Percentiles rank a stretch among this genome's conserved stretches.
These are phyloP conservation scores for Listronotus oregonensis DNA, from an alignment of 1,140 invertebrate species.

Conservation along the genomic window DNA sequence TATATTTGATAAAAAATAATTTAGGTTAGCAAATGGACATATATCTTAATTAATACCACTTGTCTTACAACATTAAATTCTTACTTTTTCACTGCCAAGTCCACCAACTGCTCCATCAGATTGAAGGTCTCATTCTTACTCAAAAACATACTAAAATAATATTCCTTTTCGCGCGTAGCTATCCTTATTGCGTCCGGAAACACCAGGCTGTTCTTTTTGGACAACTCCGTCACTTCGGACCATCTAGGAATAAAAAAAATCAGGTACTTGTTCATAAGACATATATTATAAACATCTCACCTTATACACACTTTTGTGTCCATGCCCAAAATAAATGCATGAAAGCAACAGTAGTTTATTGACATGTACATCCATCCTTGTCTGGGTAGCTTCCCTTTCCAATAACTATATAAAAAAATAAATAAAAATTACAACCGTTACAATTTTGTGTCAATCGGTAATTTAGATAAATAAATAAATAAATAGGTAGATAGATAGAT, in stretches of 20 bases:
- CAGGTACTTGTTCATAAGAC: no score
- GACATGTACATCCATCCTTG: slow-evolving; percentile 97
- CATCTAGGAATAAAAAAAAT: slow-evolving; percentile 59
- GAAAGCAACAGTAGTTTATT: slow-evolving; percentile 94
- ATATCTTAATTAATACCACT: neutral
- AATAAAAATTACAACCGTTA: no score
- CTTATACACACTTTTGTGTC: slow-evolving; percentile 84
- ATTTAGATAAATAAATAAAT: no score
- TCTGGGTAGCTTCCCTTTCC: slow-evolving; percentile 87
- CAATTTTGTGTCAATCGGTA: no score
- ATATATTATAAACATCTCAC: slow-evolving; percentile 1
- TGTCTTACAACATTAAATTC: neutral
- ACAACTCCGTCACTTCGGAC: slow-evolving; percentile 77
- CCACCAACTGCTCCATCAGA: slow-evolving; percentile 93
- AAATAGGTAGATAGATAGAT: no score
- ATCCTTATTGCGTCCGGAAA: slow-evolving; percentile 88
- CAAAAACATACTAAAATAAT: slow-evolving; percentile 90
- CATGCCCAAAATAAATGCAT: slow-evolving; percentile 90
- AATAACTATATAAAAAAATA: slow-evolving; percentile 69
- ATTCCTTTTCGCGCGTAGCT: slow-evolving; percentile 78
- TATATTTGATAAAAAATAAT: no score
- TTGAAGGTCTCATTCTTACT: slow-evolving; percentile 87
- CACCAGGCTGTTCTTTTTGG: slow-evolving; percentile 76
- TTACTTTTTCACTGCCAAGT: slow-evolving; percentile 93
- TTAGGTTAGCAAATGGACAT: no score